Percentiles rank a stretch among this genome's conserved stretches.
These are phyloP conservation scores for Parapsyche elsis DNA, from an alignment of 1,140 invertebrate genomes.

Conservation along the genomic window DNA sequence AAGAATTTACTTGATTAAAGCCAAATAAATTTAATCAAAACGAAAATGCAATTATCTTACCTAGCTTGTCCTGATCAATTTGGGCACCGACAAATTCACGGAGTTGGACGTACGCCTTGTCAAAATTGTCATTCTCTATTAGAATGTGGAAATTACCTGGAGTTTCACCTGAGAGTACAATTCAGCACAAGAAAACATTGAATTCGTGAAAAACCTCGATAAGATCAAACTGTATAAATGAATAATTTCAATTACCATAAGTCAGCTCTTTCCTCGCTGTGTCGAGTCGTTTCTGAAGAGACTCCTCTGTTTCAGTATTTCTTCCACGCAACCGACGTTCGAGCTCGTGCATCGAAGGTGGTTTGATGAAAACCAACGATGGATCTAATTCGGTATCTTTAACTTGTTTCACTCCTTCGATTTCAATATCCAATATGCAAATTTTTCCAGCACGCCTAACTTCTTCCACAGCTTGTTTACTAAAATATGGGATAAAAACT, in stretches of 20 bases:
- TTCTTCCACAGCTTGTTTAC: constrained; percentile 87
- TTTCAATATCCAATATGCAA: constrained; percentile 96
- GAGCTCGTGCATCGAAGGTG: constrained; percentile 85
- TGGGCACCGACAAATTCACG: constrained; percentile 76
- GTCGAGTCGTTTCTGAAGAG: constrained; percentile 78
- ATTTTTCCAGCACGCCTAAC: constrained; percentile 85
- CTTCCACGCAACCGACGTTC: constrained; percentile 81
- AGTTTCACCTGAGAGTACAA: constrained; percentile 70
- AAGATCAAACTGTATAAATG: not conserved
- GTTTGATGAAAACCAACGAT: constrained; percentile 91
- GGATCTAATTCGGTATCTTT: constrained; percentile 87
- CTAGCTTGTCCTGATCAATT: constrained; percentile 64
- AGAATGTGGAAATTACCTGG: constrained; percentile 90
- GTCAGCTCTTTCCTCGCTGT: constrained; percentile 83
- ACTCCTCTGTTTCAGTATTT: constrained; percentile 92
- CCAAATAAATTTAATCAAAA: too few relatives aligned
- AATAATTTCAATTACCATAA: constrained; percentile 72
- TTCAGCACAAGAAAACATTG: constrained; percentile 33
- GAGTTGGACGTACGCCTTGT: constrained; percentile 87
- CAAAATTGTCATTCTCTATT: constrained; percentile 91
- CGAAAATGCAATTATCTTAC: constrained; percentile 53
- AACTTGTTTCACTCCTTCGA: constrained; percentile 95
- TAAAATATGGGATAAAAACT: too few relatives aligned
- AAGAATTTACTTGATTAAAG: too few relatives aligned
- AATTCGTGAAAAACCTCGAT: constrained; percentile 4